Conservation (phyloP, 2,888 invertebrate species). For the Cryptus armator region DNA sequence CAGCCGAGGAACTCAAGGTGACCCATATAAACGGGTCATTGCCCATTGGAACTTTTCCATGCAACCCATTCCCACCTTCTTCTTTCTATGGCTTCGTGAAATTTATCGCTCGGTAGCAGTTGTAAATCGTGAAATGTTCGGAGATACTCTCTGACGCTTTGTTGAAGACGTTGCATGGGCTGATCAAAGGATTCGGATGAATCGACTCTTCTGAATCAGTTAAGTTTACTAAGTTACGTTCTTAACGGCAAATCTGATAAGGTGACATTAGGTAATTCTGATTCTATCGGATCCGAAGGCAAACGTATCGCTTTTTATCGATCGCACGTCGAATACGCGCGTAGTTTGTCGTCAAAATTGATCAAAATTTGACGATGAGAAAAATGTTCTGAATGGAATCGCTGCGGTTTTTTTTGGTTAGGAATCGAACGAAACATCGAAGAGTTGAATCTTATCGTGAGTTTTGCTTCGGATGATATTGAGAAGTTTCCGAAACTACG, state of each 20-base stretch:
- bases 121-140: conserved; percentile 48
- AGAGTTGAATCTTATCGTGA: no score
- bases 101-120: conserved; percentile 46
- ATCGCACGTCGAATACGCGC: no score
- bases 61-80: conserved; percentile 41
- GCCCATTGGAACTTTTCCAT: conserved; percentile 63
- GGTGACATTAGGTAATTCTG: no score
- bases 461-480: not conserved
- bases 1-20: conserved; percentile 66
- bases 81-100: conserved; percentile 23
- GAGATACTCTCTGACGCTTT: conserved; percentile 24
- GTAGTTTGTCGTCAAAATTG: no score
- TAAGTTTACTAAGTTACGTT: no score
- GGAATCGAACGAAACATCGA: not conserved
- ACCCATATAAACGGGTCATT: conserved; percentile 65
- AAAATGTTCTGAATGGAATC: not conserved
- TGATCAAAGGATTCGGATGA: not conserved
- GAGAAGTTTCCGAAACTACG: no score
- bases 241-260: no score
- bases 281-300: no score
- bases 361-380: no score
- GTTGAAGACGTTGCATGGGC: conserved; percentile 23
- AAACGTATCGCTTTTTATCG: no score
- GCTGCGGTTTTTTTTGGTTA: not conserved
- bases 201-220: no score